phyloP scores from a whole-genome alignment of 2,113 vertebrate species.

The Baryphthengus martii region DNA sequence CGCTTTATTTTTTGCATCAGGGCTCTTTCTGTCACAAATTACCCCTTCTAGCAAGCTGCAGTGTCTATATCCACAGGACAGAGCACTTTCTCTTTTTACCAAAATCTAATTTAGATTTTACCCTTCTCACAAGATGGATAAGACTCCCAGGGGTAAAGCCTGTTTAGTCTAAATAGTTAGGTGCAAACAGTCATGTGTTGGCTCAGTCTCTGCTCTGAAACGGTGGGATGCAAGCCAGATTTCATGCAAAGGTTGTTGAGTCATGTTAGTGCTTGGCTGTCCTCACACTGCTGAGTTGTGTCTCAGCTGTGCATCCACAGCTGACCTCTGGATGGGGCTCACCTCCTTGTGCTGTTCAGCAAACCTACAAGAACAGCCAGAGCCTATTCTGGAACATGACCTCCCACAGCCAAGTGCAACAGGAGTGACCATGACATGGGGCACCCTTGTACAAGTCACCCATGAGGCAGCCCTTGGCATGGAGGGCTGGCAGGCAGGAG shows the following conservation, averaged over 20 bases:
- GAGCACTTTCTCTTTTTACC: not conserved
- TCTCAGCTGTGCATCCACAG: not conserved
- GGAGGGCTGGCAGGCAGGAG: not conserved
- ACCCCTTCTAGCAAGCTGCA: not conserved
- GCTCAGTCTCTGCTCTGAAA: not conserved
- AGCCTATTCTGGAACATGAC: accelerated
- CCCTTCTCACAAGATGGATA: not conserved
- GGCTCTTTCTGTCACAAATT: not conserved
- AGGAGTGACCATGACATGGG: not conserved
- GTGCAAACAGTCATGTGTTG: not conserved
- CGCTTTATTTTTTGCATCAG: not conserved
- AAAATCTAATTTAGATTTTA: not conserved
- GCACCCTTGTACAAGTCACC: not conserved
- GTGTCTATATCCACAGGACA: not conserved
- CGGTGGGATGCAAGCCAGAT: not conserved
- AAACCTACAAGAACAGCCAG: not conserved
- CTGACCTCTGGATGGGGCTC: not conserved
- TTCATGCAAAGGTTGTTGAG: not conserved
- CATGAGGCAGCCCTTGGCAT: not conserved
- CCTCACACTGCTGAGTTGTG: not conserved
- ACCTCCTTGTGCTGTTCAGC: not conserved
- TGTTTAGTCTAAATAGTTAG: not conserved
- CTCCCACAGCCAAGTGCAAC: not conserved
- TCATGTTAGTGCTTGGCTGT: not conserved
- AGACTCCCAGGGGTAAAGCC: not conserved